A percentile compares a stretch with the other conserved stretches of the same genome.
phyloP scores from a whole-genome alignment of 2,888 invertebrate species.

The Cerceris rybyensis region DNA sequence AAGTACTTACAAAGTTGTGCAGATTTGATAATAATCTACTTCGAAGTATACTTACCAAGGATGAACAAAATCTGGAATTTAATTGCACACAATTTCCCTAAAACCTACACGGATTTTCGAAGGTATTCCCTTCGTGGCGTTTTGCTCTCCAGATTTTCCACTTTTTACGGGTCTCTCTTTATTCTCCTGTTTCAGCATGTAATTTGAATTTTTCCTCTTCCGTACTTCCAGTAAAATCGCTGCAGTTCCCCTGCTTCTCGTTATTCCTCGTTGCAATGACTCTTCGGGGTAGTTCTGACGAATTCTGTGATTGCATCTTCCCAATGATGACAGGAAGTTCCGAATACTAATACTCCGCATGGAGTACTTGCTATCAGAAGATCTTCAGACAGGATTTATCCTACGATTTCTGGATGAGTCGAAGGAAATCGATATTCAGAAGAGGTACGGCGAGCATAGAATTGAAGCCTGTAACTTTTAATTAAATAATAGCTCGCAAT shows the following conservation, averaged over 20 bases:
- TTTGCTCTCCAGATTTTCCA: neutral
- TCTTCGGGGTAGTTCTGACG: neutral
- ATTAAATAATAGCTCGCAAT: too few species aligned
- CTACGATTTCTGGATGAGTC: too few species aligned
- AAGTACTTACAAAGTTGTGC: neutral
- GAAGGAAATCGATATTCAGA: too few species aligned
- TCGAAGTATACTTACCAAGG: neutral
- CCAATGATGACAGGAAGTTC: too few species aligned
- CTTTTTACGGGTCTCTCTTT: neutral
- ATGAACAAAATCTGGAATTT: too few species aligned
- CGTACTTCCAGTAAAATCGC: conserved; percentile 14
- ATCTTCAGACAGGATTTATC: too few species aligned
- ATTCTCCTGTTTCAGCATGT: conserved; percentile 22
- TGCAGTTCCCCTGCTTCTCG: conserved; percentile 2
- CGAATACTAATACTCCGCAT: too few species aligned
- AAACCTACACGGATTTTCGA: neutral
- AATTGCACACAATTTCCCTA: neutral
- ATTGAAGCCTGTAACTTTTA: too few species aligned
- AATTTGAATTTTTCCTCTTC: conserved; percentile 53
- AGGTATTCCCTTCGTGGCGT: neutral
- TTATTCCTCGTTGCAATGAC: neutral
- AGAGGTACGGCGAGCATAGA: too few species aligned
- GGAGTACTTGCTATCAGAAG: too few species aligned
- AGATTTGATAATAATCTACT: neutral
- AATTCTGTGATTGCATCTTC: neutral